Evolutionary conservation across 2,888 invertebrate species (phyloP).

Genomic region (Euplagia quadripunctaria): DNA sequence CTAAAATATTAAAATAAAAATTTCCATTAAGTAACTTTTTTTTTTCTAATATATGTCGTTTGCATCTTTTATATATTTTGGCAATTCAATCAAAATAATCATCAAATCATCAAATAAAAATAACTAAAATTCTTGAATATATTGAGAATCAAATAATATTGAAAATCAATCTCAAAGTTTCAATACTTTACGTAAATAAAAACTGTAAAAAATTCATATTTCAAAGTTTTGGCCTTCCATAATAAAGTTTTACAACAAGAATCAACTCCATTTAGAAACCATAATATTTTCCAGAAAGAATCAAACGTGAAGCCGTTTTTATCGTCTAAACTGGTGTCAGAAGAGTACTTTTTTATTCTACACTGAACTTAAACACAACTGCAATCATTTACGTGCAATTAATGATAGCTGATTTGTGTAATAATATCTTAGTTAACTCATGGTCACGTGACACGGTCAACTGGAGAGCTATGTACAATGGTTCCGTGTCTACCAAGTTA

Average conservation of each 20-base stretch:
- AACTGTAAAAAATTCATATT: neutral
- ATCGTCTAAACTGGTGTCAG: neutral
- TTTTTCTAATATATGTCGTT: no score
- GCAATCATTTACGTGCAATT: no score
- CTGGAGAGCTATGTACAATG: no score
- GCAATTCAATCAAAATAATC: no score
- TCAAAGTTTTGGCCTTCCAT: neutral
- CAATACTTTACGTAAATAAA: neutral
- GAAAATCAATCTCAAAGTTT: neutral
- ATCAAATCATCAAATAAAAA: no score
- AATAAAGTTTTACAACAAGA: neutral
- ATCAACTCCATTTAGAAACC: neutral
- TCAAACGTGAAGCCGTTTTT: neutral
- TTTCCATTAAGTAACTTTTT: no score
- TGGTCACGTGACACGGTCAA: no score
- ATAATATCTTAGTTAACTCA: no score
- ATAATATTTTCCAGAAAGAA: neutral
- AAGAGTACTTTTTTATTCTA: neutral
- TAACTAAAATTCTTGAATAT: neutral
- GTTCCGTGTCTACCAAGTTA: no score
- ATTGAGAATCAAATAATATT: neutral
- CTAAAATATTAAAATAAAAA: no score
- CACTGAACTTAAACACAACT: neutral
- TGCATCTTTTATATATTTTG: no score
- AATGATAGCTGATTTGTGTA: no score